These are phyloP conservation scores for Parnassius mnemosyne DNA, from an alignment of 2,888 invertebrate species.

Conservation along the genomic window DNA sequence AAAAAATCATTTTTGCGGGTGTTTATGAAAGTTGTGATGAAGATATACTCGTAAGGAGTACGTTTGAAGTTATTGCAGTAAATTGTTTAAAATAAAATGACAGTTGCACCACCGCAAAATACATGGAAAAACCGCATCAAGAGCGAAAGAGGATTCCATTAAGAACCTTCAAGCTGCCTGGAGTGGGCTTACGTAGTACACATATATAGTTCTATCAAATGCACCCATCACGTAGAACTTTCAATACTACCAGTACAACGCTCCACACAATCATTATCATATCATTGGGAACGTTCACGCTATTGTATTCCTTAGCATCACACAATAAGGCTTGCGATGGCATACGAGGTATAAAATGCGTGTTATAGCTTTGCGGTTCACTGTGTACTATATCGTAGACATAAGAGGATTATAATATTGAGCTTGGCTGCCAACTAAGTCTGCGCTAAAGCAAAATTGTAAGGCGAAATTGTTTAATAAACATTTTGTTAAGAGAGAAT, in stretches of 20 bases:
- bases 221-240: constrained; percentile 26
- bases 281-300: background rate
- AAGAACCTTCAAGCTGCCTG: constrained; percentile 36
- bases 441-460: constrained; percentile 45
- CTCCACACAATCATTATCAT: background rate
- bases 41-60: too few species aligned
- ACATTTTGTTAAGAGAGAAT: constrained; percentile 37
- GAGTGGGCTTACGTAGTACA: constrained; percentile 34
- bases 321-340: background rate
- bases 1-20: too few species aligned
- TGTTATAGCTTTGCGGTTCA: constrained; percentile 13
- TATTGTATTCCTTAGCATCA: background rate
- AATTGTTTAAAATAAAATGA: too few species aligned
- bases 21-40: too few species aligned
- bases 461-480: constrained; percentile 53
- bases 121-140: constrained; percentile 32
- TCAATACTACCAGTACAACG: constrained; percentile 24
- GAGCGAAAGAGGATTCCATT: constrained; percentile 32
- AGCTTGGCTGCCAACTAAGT: constrained; percentile 42
- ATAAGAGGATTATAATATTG: constrained; percentile 52
- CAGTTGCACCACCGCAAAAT: constrained; percentile 6
- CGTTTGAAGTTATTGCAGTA: too few species aligned
- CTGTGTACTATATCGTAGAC: constrained; percentile 39
- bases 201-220: constrained; percentile 24
- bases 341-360: background rate